Percentiles rank a stretch among this genome's conserved stretches.
These are phyloP conservation scores for Acanthopagrus latus DNA, from an alignment of 2,797 vertebrate species.

Conservation along the genomic window DNA sequence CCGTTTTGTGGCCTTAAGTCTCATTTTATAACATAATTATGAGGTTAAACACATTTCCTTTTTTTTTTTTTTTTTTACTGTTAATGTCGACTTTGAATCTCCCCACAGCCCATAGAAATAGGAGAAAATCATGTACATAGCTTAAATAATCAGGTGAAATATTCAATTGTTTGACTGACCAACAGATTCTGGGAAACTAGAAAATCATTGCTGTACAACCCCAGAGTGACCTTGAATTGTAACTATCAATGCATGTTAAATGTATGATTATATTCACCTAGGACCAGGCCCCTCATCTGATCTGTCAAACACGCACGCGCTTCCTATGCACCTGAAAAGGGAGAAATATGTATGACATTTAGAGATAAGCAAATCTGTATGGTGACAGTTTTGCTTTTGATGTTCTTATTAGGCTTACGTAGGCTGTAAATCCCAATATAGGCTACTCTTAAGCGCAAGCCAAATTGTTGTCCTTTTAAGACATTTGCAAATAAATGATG, in stretches of 20 bases:
- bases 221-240: not conserved
- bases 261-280: not conserved
- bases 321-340: not conserved
- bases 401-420: not conserved
- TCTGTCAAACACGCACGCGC: not conserved
- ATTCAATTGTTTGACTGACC: not conserved
- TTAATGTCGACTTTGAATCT: not conserved
- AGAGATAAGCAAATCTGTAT: not conserved
- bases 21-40: not conserved
- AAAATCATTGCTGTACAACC: not conserved
- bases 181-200: not conserved
- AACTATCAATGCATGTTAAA: not conserved
- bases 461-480: not conserved
- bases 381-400: not conserved
- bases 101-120: too few relatives aligned
- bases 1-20: not conserved
- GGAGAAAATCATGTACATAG: too few relatives aligned
- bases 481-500: slow-evolving; percentile 22
- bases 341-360: not conserved
- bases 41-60: not conserved
- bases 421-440: not conserved
- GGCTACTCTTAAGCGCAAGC: not conserved
- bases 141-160: not conserved
- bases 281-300: not conserved
- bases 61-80: too few relatives aligned